These are phyloP conservation scores for Gracilinanus agilis DNA, from an alignment of 2,113 vertebrate genomes.

Conservation along the genomic window DNA sequence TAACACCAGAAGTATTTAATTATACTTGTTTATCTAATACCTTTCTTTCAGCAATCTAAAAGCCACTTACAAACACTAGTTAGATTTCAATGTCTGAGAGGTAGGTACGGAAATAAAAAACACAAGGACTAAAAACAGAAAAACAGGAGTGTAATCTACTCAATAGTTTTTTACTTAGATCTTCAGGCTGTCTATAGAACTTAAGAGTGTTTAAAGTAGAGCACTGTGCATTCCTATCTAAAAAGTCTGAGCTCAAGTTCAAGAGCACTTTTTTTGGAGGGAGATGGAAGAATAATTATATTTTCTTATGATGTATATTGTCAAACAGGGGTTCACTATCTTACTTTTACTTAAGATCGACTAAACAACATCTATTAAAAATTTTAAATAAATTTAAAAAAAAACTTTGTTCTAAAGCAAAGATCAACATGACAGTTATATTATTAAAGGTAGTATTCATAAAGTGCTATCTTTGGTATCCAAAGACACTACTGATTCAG, in stretches of 20 bases:
- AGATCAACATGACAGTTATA: not conserved
- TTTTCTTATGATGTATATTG: constrained; percentile 36
- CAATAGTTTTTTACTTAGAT: constrained; percentile 10
- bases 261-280: not conserved
- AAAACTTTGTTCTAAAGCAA: not conserved
- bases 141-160: constrained; percentile 41
- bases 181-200: not conserved
- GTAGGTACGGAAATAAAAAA: constrained; percentile 53
- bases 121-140: constrained; percentile 43
- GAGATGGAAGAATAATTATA: constrained; percentile 41
- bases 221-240: constrained; percentile 11
- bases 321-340: not conserved
- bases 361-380: not conserved
- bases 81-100: constrained; percentile 47
- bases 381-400: not conserved
- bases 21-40: constrained; percentile 51
- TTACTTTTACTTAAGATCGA: constrained; percentile 57
- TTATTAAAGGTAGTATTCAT: not conserved
- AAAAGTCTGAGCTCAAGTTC: constrained; percentile 33
- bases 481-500: constrained; percentile 26
- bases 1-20: constrained; percentile 11
- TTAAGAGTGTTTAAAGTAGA: constrained; percentile 31
- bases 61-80: constrained; percentile 35
- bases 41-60: constrained; percentile 57
- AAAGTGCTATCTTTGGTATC: not conserved